Conservation (phyloP, 2,888 invertebrate genomes). For the Abscondita cerata region DNA sequence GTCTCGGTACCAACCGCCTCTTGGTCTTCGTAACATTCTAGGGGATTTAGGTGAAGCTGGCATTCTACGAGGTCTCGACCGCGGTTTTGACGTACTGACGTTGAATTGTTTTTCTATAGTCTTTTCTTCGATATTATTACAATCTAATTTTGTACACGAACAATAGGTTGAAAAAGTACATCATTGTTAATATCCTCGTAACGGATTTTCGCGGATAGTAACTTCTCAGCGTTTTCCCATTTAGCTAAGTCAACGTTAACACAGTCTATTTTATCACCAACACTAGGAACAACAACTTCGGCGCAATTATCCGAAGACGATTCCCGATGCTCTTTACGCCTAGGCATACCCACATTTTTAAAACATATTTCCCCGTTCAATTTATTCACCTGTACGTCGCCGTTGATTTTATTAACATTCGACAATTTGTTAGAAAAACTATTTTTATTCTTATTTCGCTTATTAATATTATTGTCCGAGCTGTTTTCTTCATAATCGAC, state of each 20-base stretch:
- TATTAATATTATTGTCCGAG: constrained; percentile 20
- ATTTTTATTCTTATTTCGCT: constrained; percentile 5
- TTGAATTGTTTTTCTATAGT: constrained; percentile 39
- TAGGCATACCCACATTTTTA: constrained; percentile 23
- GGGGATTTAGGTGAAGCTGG: constrained; percentile 55
- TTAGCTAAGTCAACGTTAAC: constrained; percentile 44
- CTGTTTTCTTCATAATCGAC: constrained; percentile 38
- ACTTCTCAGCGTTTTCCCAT: constrained; percentile 51
- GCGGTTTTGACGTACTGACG: constrained; percentile 43
- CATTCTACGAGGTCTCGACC: constrained; percentile 41
- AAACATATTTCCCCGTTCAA: constrained; percentile 26
- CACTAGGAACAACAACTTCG: constrained; percentile 50
- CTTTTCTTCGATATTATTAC: constrained; percentile 45
- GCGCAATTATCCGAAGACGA: constrained; percentile 41
- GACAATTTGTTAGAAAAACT: constrained; percentile 12
- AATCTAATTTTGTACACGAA: constrained; percentile 70
- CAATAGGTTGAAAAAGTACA: constrained; percentile 69
- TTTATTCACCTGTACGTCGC: constrained; percentile 24
- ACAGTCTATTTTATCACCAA: constrained; percentile 38
- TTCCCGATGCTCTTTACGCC: constrained; percentile 27
- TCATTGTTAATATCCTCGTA: constrained; percentile 47
- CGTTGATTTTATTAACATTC: constrained; percentile 25
- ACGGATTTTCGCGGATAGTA: constrained; percentile 50
- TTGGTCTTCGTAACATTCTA: constrained; percentile 54
- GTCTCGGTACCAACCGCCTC: constrained; percentile 58